Conservation (phyloP, 2,113 vertebrate species). For the Rhinopomastus cyanomelas region DNA sequence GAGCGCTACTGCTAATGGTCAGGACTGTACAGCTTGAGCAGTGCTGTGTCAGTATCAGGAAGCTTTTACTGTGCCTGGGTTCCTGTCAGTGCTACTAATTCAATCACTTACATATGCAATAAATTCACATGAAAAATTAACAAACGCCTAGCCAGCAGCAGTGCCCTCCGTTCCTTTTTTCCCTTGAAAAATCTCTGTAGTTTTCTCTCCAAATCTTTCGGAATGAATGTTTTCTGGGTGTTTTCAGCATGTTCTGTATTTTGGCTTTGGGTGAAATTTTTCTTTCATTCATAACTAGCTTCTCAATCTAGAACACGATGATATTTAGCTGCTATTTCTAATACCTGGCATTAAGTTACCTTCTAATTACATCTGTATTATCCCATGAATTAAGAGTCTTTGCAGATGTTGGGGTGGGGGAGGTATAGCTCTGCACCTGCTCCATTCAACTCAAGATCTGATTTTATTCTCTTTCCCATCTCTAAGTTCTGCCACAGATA, state of each 20-base stretch:
- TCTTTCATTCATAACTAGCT: neutral
- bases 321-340: slow-evolving; percentile 2
- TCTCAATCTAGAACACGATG: neutral
- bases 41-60: slow-evolving; percentile 63
- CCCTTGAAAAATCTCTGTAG: neutral
- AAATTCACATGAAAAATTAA: slow-evolving; percentile 75
- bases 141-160: slow-evolving; percentile 33
- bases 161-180: neutral
- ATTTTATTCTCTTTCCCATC: neutral
- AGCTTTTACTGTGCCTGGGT: slow-evolving; percentile 68
- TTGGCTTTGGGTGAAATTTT: neutral
- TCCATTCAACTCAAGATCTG: neutral
- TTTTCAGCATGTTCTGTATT: neutral
- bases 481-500: neutral
- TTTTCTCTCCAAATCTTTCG: neutral
- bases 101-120: slow-evolving; percentile 66
- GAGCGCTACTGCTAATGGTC: slow-evolving; percentile 17
- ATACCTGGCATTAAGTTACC: neutral
- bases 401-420: neutral
- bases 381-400: neutral
- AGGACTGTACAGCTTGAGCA: slow-evolving; percentile 35
- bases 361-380: neutral
- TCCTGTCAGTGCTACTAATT: slow-evolving; percentile 73
- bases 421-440: neutral
- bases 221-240: neutral